These are phyloP conservation scores for Cerastis rubricosa DNA, from an alignment of 2,888 invertebrate genomes.

Conservation along the genomic window DNA sequence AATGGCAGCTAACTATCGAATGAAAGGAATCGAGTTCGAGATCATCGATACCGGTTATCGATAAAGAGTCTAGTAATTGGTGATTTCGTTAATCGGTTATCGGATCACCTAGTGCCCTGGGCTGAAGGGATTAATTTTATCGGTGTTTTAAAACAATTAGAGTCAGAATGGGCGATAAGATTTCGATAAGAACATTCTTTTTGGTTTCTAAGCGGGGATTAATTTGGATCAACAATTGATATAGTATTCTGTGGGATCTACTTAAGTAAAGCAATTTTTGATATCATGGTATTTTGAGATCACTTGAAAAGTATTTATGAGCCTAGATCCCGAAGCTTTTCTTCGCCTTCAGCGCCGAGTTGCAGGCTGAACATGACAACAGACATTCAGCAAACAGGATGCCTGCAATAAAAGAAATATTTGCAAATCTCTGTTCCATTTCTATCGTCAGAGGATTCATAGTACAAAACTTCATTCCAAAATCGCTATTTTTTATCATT, in stretches of 20 bases:
- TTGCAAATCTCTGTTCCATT: not conserved
- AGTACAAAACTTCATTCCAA: not conserved
- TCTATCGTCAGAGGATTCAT: not conserved
- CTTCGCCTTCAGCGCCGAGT: not conserved
- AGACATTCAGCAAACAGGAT: not conserved
- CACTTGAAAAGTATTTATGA: not conserved
- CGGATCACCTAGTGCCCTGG: slow-evolving; percentile 33
- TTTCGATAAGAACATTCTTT: not conserved
- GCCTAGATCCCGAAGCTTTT: not conserved
- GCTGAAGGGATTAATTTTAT: slow-evolving; percentile 16
- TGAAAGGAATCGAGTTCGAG: slow-evolving; percentile 31
- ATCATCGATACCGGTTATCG: slow-evolving; percentile 31
- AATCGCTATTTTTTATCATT: not conserved
- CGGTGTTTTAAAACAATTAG: slow-evolving; percentile 3
- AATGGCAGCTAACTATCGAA: slow-evolving; percentile 31
- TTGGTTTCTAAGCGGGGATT: not conserved
- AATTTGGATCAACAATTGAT: not conserved
- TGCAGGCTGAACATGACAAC: not conserved
- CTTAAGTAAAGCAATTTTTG: not conserved
- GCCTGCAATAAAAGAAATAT: not conserved
- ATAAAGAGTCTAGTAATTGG: slow-evolving; percentile 17
- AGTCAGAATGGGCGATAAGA: not conserved
- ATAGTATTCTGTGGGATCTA: not conserved
- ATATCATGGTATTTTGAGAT: not conserved
- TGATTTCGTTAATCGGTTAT: slow-evolving; percentile 17